A percentile compares a stretch with the other conserved stretches of the same genome.
Evolutionary conservation across 2,888 invertebrate genomes (phyloP).

Genomic region (Pachliopta kotzebuea): DNA sequence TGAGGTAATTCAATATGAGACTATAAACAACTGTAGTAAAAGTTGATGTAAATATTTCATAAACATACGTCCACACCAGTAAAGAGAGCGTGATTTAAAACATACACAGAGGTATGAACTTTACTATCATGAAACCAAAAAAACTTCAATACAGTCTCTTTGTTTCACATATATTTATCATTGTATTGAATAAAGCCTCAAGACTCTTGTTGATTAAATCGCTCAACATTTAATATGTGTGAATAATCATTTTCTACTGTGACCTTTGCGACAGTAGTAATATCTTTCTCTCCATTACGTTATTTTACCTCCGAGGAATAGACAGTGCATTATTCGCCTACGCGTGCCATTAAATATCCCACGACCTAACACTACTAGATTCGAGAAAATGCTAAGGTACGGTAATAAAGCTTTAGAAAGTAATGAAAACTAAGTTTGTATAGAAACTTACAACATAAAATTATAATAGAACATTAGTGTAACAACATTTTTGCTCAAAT

Average conservation of each 20-base stretch:
- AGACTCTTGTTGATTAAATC: no score
- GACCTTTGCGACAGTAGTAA: slow-evolving; percentile 11
- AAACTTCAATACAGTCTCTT: no score
- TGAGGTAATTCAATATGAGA: no score
- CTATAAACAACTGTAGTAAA: no score
- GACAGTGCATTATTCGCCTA: slow-evolving; percentile 14
- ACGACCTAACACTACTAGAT: neutral
- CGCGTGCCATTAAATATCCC: slow-evolving; percentile 7
- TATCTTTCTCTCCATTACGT: neutral
- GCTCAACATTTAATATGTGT: no score
- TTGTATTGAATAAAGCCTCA: no score
- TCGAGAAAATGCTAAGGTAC: slow-evolving; percentile 5
- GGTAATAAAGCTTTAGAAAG: neutral
- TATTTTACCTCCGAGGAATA: slow-evolving; percentile 7
- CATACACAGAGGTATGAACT: no score
- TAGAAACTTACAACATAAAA: neutral
- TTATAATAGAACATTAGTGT: neutral
- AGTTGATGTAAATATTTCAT: no score
- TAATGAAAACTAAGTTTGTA: neutral
- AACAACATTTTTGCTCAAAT: neutral
- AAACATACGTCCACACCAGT: no score
- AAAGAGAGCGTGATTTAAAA: no score
- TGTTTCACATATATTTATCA: no score
- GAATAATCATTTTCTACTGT: neutral
- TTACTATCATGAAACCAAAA: no score